Evolutionary conservation across 2,797 vertebrate species (phyloP).

Genomic region (Scomberomorus guttatus): DNA sequence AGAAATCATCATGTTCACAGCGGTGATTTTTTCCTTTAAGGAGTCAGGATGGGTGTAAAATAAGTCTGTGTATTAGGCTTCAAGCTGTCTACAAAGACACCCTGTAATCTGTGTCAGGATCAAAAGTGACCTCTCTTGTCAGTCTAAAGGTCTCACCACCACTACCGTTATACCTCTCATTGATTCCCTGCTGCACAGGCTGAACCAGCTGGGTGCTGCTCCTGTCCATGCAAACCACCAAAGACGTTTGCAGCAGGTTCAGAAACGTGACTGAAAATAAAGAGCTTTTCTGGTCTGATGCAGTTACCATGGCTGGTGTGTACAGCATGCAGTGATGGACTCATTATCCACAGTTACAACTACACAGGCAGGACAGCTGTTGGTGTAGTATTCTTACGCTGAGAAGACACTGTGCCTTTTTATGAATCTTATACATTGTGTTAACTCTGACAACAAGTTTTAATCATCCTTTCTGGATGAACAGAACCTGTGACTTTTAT

Average conservation of each 20-base stretch:
- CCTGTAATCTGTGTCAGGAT: conserved; percentile 9
- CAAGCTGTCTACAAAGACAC: background rate
- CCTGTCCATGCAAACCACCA: background rate
- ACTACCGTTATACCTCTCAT: conserved; percentile 4
- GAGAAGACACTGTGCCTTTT: too few relatives aligned
- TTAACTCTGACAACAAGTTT: too few relatives aligned
- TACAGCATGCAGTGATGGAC: background rate
- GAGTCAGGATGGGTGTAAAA: too few relatives aligned
- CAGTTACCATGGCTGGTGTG: background rate
- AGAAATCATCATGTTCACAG: too few relatives aligned
- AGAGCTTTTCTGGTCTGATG: too few relatives aligned
- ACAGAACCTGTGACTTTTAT: too few relatives aligned
- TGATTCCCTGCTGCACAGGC: conserved; percentile 9
- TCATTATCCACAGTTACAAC: background rate
- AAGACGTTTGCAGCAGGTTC: background rate
- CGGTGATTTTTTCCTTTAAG: too few relatives aligned
- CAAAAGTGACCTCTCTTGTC: conserved; percentile 40
- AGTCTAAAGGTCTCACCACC: background rate
- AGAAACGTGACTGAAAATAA: background rate
- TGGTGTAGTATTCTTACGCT: too few relatives aligned
- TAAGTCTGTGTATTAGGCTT: background rate
- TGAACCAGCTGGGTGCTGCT: background rate
- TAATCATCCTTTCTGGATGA: too few relatives aligned
- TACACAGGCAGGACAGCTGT: too few relatives aligned
- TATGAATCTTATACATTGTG: too few relatives aligned